Conservation (phyloP, 2,888 invertebrate species). For the Danaus chrysippus region DNA sequence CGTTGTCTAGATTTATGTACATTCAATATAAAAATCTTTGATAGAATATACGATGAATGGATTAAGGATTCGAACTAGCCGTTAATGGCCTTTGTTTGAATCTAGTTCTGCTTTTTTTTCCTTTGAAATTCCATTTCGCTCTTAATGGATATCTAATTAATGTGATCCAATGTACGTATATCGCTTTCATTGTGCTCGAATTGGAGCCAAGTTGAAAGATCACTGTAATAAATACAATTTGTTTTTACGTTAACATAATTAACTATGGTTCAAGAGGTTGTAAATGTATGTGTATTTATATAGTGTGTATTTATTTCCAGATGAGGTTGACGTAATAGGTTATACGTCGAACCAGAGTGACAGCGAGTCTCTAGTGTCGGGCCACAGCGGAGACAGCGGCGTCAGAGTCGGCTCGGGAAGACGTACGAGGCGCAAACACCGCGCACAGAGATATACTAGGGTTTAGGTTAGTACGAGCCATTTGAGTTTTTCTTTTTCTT, state of each 20-base stretch:
- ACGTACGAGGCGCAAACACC: constrained; percentile 70
- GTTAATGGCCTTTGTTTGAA: constrained; percentile 2
- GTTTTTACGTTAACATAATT: not conserved
- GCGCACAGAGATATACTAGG: constrained; percentile 48
- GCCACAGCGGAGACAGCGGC: constrained; percentile 80
- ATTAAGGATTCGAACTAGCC: not conserved
- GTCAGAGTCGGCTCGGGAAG: constrained; percentile 73
- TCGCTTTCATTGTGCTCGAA: too few relatives aligned
- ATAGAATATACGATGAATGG: constrained; percentile 12
- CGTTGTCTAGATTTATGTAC: constrained; percentile 24
- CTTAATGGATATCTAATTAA: too few relatives aligned
- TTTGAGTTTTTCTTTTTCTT: not conserved
- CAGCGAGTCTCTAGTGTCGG: constrained; percentile 89
- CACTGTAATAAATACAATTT: not conserved
- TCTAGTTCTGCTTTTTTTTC: not conserved
- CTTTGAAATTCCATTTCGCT: too few relatives aligned
- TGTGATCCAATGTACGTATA: too few relatives aligned
- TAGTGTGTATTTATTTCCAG: constrained; percentile 68
- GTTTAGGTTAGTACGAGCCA: constrained; percentile 52
- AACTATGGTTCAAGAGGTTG: too few relatives aligned
- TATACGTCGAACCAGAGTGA: constrained; percentile 92
- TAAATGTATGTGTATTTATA: not conserved
- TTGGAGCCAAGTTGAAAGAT: constrained; percentile 1
- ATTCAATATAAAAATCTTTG: constrained; percentile 24
- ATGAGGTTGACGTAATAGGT: constrained; percentile 92